Base-by-base conservation (phyloP, 2,113 vertebrate genomes). In the Callionymus lyra region DNA sequence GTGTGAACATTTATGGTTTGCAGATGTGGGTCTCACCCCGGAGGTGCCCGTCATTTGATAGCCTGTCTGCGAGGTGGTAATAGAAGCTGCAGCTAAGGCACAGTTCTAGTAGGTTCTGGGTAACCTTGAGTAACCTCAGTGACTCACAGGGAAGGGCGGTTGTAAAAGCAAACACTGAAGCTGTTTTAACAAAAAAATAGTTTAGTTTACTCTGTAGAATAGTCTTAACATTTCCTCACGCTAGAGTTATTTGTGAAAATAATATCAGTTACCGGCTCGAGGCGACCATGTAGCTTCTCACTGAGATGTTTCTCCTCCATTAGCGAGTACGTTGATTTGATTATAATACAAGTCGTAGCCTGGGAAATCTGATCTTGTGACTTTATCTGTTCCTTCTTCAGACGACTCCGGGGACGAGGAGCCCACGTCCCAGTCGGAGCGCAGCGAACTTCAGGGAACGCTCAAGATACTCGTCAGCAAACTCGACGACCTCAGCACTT, bases 331-430 rank as follows among this genome's bases (percentile, higher is more conserved):
- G 16, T 44, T 17, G 31, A 10, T 35, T 35, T 10, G n/a, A 27
- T 4, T 5, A 27, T 8, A 8, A 27, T 4, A 8, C 4, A 4
- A 27, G 8, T 8, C 8, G 21, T 27, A n/a, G 21, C 4, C 21
- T 27, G 4, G 21, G 21, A 5, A 5, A 8, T 8, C 21, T 27
- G 21, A 27, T 27, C 8, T 27, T 4, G 8, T 27, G 21, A 8
- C 21, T 27, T 27, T 27, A 8, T 27, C 9, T 12, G 1, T 27
- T 16, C 10, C 44, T 12, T 40, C 16, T 44, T 67, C 82, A 99
- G 95, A 98, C 91, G 94, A 98, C 83, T 99, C 94, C 0, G 94
- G 91, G 1, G 94, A 98, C 1, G 95, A 98, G 73, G 91, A 93
- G 59, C 83, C 88, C 1, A 70, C 87, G 31, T 84, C 90, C 8